Base-by-base conservation (phyloP, 2,888 invertebrate species). In the Bembecia ichneumoniformis region DNA sequence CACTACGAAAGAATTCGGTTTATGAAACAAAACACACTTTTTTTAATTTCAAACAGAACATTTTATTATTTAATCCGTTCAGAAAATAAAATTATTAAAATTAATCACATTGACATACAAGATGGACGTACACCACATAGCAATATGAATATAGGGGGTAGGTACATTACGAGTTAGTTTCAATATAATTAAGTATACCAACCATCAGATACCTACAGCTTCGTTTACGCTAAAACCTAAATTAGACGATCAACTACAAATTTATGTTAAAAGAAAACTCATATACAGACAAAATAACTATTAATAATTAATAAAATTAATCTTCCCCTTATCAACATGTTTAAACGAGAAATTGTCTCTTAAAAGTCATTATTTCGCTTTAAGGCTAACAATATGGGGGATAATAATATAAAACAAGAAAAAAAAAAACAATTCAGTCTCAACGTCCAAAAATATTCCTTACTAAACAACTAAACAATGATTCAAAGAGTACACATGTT, bases 391-490 rank as follows among this genome's bases (percentile, higher is more conserved):
- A 74, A 77, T 65, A 62, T 71, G 75, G 74, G 75, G 83, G 83
- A 82, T 82, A 83, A 83, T 82, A 74, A 77, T 77, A 77, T 73
- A 82, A 80, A 84, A 84, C 82, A 82, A 28, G 28, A 28, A 77
- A 83, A 86, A 84, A n/a, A 84, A 84, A 86, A 84, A 84, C 83
- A 84, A 86, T 74, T 86, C 87, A 87, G 86, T 87, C 87, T 86
- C 86, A 84, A 84, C 84, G 78, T 78, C 82, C 75, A 77, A 86
- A 55, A 82, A 79, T 66, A 71, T 71, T 60, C 65, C 71, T 71
- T 70, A 71, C 71, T 74, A 66, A 28, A 76, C 71, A 74, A 76
- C 69, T 70, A 80, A 82, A 80, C 72, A 72, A 66, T 62, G 15
- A 44, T 44, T 44, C 44, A 44, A 17, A 15, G 40, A 49, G 49